These are phyloP conservation scores for Cathartes aura DNA, from an alignment of 2,113 vertebrate genomes.

Conservation along the genomic window DNA sequence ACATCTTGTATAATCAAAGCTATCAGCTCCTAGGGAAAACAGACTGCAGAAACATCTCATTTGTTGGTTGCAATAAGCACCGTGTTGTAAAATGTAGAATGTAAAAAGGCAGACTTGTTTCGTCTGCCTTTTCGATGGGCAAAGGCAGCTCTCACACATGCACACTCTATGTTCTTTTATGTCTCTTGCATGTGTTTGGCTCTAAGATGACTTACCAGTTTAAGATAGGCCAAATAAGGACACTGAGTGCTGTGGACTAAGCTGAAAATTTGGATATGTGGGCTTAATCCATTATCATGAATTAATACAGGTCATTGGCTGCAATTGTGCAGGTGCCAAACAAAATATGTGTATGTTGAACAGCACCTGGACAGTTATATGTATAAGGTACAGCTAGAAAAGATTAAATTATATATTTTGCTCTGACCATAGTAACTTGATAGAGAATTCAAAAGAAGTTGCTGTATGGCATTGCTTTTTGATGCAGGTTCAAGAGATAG, in stretches of 20 bases:
- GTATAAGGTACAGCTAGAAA: not conserved
- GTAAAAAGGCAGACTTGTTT: not conserved
- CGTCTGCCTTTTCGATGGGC: not conserved
- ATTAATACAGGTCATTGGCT: not conserved
- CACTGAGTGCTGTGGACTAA: not conserved
- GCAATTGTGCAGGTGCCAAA: not conserved
- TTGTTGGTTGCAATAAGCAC: not conserved
- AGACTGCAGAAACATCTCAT: not conserved
- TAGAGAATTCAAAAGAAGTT: not conserved
- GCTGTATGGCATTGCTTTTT: not conserved
- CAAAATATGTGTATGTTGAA: not conserved
- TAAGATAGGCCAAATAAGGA: not conserved
- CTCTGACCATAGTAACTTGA: not conserved
- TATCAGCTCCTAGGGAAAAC: not conserved
- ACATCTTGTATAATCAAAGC: not conserved
- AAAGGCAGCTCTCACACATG: not conserved
- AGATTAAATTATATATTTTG: not conserved
- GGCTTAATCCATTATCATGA: not conserved
- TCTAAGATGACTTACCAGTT: not conserved
- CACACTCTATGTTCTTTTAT: not conserved
- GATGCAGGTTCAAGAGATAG: not conserved
- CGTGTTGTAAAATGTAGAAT: not conserved
- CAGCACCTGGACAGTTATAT: not conserved
- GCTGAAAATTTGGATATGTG: not conserved
- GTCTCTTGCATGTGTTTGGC: not conserved